These are phyloP conservation scores for Agrochola macilenta DNA, from an alignment of 2,888 invertebrate species.

Conservation along the genomic window DNA sequence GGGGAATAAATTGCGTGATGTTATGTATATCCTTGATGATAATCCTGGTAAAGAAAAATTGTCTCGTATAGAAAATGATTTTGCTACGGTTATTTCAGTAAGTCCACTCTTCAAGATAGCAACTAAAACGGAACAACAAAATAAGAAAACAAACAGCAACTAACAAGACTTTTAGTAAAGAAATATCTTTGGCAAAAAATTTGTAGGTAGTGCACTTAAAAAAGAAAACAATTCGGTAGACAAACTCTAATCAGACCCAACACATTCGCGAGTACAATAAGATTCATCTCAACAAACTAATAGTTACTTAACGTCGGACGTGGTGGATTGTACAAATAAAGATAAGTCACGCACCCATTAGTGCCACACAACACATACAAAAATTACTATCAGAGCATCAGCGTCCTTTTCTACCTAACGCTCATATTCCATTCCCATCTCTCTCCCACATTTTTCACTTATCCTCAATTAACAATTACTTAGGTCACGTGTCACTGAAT, in stretches of 20 bases:
- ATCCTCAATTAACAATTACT: constrained; percentile 70
- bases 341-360: constrained; percentile 69
- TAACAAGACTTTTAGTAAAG: background rate
- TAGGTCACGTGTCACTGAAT: constrained; percentile 30
- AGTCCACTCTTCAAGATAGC: background rate
- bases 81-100: background rate
- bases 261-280: constrained; percentile 51
- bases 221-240: constrained; percentile 37
- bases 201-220: constrained; percentile 1
- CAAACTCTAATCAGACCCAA: constrained; percentile 43
- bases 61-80: background rate
- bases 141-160: background rate
- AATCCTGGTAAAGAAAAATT: background rate
- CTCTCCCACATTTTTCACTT: constrained; percentile 70
- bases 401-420: constrained; percentile 67
- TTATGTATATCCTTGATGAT: background rate
- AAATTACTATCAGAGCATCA: constrained; percentile 57
- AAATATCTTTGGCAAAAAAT: constrained; percentile 8
- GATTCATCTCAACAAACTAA: constrained; percentile 59
- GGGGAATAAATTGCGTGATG: too few species aligned
- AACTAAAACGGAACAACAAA: background rate
- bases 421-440: constrained; percentile 60
- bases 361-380: constrained; percentile 59
- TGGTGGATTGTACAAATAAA: constrained; percentile 66
- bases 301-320: constrained; percentile 57